These are phyloP conservation scores for Sporophila hypoxantha DNA, from an alignment of 2,113 vertebrate genomes.

Conservation along the genomic window DNA sequence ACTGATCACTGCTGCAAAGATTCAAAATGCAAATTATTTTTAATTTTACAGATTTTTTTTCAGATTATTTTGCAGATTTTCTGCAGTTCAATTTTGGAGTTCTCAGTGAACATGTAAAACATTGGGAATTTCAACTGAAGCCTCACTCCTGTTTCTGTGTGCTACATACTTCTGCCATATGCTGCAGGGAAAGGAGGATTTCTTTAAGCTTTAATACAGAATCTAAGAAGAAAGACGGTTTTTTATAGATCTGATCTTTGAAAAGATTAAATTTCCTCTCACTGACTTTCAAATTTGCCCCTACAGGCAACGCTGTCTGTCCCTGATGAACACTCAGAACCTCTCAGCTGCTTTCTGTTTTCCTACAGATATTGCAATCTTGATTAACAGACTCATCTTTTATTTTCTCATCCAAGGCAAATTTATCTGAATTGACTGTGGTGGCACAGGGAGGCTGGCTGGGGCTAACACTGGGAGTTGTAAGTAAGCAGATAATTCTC, in stretches of 20 bases:
- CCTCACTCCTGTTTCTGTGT: not conserved
- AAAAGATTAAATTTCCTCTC: constrained; percentile 55
- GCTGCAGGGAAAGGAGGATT: constrained; percentile 41
- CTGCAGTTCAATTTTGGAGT: not conserved
- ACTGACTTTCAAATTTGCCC: constrained; percentile 43
- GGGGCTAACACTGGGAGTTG: constrained; percentile 58
- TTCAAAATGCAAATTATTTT: not conserved
- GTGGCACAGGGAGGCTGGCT: constrained; percentile 47
- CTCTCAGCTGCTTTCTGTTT: constrained; percentile 25
- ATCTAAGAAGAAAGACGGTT: constrained; percentile 36
- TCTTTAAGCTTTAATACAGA: constrained; percentile 44
- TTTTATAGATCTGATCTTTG: constrained; percentile 55
- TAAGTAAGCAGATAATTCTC: constrained; percentile 23
- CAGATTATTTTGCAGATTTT: not conserved
- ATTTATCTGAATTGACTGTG: constrained; percentile 68
- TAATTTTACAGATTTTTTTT: not conserved
- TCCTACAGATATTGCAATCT: constrained; percentile 40
- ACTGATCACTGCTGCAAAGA: not conserved
- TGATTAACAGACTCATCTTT: constrained; percentile 36
- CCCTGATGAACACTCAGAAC: not conserved
- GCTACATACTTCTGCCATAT: constrained; percentile 31
- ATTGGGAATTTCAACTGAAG: not conserved
- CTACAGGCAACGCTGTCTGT: constrained; percentile 1
- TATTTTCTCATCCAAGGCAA: constrained; percentile 56
- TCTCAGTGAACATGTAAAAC: not conserved